Evolutionary conservation across 2,888 invertebrate species (phyloP), one percentile per base, ranked within the genome.

Genomic region (Cephus rjabovi): DNA sequence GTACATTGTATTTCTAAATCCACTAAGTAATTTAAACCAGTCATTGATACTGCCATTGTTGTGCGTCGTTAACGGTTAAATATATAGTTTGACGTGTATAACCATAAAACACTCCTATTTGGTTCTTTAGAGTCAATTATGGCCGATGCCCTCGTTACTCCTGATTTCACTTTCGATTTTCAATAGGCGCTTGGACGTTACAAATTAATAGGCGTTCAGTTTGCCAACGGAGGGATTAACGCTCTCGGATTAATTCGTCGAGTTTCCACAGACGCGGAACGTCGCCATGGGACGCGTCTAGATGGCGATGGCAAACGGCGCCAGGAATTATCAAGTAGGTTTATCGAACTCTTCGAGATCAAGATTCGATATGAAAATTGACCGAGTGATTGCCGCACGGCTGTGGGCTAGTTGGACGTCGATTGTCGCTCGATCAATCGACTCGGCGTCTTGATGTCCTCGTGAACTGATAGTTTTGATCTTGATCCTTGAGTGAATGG

Each of bases 401-500:
- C 3, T 35, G 12, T 35, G 12, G 12, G 35, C 35, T 4, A 35
- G 12, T 12, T 3, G 35, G 12, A 12, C 12, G 3, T 23, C 23
- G 56, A 56, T 56, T 56, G 9, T 23, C 56, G 23, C 9, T 56
- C 56, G 23, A 56, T 2, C 9, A 56, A 56, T 56, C 15, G 23
- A 56, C 23, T 23, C 9, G 56, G 9, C 23, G 9, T 23, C 23
- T 56, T 56, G 23, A 23, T 23, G 23, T 15, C 23, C 56, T 40
- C 40, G 40, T 11, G 9, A n/a, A 73, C 73, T 73, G 73, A 76
- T 33, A 6, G 70, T 15, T 76, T 56, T n/a, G 40, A 73, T 73
- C 76, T 76, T 76, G 76, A 76, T 76, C 40, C 34, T 73, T 37
- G 69, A 69, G 77, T 77, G 77, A 77, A 77, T 30, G 77, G 77